Base-by-base conservation (phyloP, 2,113 vertebrate genomes). In the Pteropus alecto region DNA sequence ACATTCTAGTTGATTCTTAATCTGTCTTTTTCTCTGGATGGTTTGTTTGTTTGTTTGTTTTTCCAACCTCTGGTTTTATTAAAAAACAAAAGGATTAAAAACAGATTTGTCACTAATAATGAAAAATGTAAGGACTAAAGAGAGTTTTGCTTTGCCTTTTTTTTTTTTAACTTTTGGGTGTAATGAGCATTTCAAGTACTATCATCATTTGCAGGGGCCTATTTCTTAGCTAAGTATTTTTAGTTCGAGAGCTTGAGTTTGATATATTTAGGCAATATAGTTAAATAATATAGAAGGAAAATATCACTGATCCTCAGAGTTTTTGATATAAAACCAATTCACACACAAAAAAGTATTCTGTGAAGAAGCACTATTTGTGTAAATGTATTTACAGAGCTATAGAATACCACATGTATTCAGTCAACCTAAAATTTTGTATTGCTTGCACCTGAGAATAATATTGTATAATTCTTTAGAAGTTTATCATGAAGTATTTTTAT, bases 401-500 rank as follows among this genome's bases (percentile, higher is more conserved):
- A 83, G 83, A 91, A 35, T 78, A 68, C 38, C 43, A 84, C 35
- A 71, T 95, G 30, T 56, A 76, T 90, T 97, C 74, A 9, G 14
- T 65, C n/a, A 86, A 30, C 22, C 22, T 93, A 90, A 87, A 77
- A 43, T 46, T 61, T n/a, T 89, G 58, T 87, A 22, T 89, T 82
- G 22, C 86, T 86, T 89, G 5, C 5, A 76, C 41, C 76, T 94
- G 35, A 92, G 19, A 84, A 86, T 48, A 81, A 71, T 77, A 65
- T 86, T 10, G 86, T 94, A 26, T 94, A 90, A 89, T 90, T 77
- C 92, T 54, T 94, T 92, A 28, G 19, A 93, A 88, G 26, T 82
- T 93, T 91, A 89, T 70, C 90, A 43, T 56, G 22, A 89, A 94
- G 19, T 94, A 82, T 91, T 94, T 97, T 93, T 96, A 60, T 86